phyloP scores from a whole-genome alignment of 2,888 invertebrate species.

The Synergus japonicus region DNA sequence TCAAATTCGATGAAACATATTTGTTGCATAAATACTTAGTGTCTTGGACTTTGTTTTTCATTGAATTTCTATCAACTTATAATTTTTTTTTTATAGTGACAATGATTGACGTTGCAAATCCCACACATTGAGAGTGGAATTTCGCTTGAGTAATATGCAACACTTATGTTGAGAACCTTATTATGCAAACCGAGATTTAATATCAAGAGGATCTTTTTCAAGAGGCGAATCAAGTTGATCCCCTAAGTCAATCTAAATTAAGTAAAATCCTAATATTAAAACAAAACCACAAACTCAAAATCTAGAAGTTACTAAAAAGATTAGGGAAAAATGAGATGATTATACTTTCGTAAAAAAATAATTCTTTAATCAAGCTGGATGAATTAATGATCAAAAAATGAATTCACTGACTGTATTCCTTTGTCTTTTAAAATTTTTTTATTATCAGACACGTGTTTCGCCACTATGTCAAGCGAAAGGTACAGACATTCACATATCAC shows the following conservation, averaged over 20 bases:
- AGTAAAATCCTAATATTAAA: background rate
- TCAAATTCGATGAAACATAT: background rate
- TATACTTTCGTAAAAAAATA: no score
- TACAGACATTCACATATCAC: conserved; percentile 52
- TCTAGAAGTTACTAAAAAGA: background rate
- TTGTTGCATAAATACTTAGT: conserved; percentile 11
- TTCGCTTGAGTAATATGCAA: conserved; percentile 26
- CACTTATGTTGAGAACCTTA: conserved; percentile 5
- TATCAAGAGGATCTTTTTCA: background rate
- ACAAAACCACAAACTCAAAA: background rate
- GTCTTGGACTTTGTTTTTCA: background rate
- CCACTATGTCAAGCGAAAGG: conserved; percentile 40
- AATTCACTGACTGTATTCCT: background rate
- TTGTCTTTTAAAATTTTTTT: background rate
- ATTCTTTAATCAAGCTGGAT: no score
- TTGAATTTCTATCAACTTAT: background rate
- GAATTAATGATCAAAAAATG: background rate
- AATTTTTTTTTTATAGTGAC: conserved; percentile 1
- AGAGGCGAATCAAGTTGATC: background rate
- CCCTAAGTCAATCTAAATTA: background rate
- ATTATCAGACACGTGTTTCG: conserved; percentile 17
- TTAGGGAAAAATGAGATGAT: no score
- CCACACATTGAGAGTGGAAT: conserved; percentile 11
- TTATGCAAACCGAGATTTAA: conserved; percentile 21
- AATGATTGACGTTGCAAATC: background rate